Base-by-base conservation (phyloP, 2,888 invertebrate genomes). In the Leptopilina myrica region DNA sequence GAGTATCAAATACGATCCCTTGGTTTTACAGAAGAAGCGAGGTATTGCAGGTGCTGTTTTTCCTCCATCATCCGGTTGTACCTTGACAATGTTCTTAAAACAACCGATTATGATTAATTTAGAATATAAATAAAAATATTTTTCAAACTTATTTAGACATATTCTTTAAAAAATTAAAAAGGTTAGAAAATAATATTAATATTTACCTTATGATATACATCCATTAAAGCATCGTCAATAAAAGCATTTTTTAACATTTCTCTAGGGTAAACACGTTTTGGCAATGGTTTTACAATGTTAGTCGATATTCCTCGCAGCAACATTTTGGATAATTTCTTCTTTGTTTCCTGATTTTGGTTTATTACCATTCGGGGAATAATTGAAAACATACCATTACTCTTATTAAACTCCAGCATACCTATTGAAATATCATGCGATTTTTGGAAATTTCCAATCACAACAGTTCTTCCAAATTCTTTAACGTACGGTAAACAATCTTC, bases 1-100 rank as follows among this genome's bases (percentile, higher is more conserved):
- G 3, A 95, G 93, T 3, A 96, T 93, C 0, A 96, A 88, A 92
- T 96, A 93, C 0, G 93, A 40, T 90, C 92, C 86, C 84, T 92
- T 90, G 20, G 92, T 91, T 62, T 26, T 64, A 84, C 94, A 94
- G 56, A 91, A 87, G 49, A 92, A 92, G 64, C 93, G 90, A 56
- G 93, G 91, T 4, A 93, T 85, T 4, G 93, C 93, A 8, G 85
- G 81, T 14, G 82, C 64, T 9, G 40, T 65, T 15, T 53, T 40
- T 2, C 75, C 67, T 5, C 53, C 49, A 67, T 69, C 62, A 9
- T 69, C 53, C 66, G 84, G 69, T 56, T 83, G 83, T 46, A 86
- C 83, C 80, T 93, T 80, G 1, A 86, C 64, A 0, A 87, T 5
- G 43, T 82, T 82, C 85, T 85, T 66, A 12, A 81, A 83, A 33